Base-by-base conservation (phyloP, 1,140 invertebrate genomes). In the Protaetia brevitarsis region DNA sequence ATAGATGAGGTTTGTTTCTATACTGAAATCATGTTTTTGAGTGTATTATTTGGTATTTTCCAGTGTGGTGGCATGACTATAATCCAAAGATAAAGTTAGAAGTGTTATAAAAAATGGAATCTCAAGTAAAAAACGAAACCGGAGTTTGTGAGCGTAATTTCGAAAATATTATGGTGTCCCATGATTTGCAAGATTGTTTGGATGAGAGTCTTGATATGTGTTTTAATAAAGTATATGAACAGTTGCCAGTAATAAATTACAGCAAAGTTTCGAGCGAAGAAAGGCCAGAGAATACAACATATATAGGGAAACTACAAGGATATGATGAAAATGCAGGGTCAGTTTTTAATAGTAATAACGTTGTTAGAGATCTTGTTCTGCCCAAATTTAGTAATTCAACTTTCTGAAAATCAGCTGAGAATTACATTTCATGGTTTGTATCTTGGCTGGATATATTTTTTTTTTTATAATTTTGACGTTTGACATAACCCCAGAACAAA, bases 161-260 rank as follows among this genome's bases (percentile, higher is more conserved):
- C 58, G 75, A 79, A 58, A 79, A 74, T 69, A 80, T 83, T 64
- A 76, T 82, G 19, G 77, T 81, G 63, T 80, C 79, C 2, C 80
- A 82, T 68, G 83, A 85, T 74, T 73, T 85, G 36, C 82, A 84
- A 69, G 82, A 85, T 72, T 85, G 80, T 65, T 73, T 85, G 11
- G 82, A 84, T 66, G 83, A 86, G 51, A 83, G 79, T 68, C 77
- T 85, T 31, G 84, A 85, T 72, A 69, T 84, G 56, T 77, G 81
- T 3, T 84, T 85, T 66, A 78, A 77, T 41, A 81, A 78, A 69
- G 80, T 82, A 63, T 84, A 82, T 66, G 79, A 82, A 62, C 79
- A 82, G 68, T 76, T 79, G 28, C 71, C 74, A 51, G 73, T 78
- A 28, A 68, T 69, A 23, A 71, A 67, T 31, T 71, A 65, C 51